Evolutionary conservation across 2,113 vertebrate species (phyloP).

Genomic region (Montifringilla adamsi): DNA sequence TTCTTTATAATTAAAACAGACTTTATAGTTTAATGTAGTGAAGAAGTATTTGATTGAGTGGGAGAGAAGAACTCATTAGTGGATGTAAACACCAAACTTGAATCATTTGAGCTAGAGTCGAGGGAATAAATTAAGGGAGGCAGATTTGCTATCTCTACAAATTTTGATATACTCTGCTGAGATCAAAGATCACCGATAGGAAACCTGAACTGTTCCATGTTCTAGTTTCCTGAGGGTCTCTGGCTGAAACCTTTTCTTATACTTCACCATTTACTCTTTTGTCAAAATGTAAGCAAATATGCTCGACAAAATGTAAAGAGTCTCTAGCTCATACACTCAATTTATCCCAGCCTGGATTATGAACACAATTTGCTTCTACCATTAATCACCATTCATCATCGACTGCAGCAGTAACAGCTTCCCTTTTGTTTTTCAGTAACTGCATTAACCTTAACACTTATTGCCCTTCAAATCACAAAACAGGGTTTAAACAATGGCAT

Average conservation of each 20-base stretch:
- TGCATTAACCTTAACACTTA: neutral
- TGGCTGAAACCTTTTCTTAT: neutral
- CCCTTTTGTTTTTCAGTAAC: neutral
- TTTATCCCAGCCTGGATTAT: neutral
- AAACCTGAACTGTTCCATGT: neutral
- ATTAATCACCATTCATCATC: neutral
- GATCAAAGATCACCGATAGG: neutral
- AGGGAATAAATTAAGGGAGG: slow-evolving; percentile 49
- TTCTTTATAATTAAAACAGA: slow-evolving; percentile 30
- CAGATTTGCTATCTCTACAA: slow-evolving; percentile 12
- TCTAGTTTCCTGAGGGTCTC: neutral
- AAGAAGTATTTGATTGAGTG: slow-evolving; percentile 1
- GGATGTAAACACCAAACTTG: slow-evolving; percentile 25
- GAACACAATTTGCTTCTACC: neutral
- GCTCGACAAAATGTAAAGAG: neutral
- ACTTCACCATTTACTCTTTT: neutral
- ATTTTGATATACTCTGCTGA: neutral
- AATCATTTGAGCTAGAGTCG: neutral
- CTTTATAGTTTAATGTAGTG: neutral
- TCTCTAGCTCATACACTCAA: neutral
- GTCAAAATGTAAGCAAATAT: neutral
- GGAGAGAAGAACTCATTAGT: slow-evolving; percentile 25
- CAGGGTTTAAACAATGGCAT: neutral
- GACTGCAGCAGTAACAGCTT: neutral
- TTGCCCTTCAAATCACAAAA: neutral